Evolutionary conservation across 2,888 invertebrate species (phyloP).

Genomic region (Parnassius mnemosyne): DNA sequence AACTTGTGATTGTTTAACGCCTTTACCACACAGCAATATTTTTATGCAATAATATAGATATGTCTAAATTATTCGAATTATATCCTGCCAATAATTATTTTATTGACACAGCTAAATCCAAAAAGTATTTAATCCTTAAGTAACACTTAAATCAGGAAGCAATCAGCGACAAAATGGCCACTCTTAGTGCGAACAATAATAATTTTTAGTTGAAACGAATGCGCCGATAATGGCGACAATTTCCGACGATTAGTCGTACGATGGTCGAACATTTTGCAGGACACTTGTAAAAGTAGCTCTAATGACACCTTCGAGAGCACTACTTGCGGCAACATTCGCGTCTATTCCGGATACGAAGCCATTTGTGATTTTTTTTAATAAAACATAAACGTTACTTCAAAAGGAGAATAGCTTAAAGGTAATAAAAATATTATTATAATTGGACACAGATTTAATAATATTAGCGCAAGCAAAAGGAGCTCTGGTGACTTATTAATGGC

Average conservation of each 20-base stretch:
- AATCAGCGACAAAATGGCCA: slow-evolving; percentile 69
- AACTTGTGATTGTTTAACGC: no score
- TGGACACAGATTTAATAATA: no score
- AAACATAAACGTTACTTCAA: no score
- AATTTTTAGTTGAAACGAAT: slow-evolving; percentile 75
- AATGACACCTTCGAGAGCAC: slow-evolving; percentile 55
- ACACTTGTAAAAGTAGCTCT: slow-evolving; percentile 68
- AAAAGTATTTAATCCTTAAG: slow-evolving; percentile 22
- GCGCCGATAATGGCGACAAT: slow-evolving; percentile 75
- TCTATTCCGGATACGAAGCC: slow-evolving; percentile 18
- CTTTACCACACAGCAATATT: no score
- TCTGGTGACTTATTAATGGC: no score
- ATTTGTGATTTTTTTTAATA: slow-evolving; percentile 3
- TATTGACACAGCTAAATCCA: slow-evolving; percentile 3
- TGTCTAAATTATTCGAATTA: no score
- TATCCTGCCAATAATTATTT: no score
- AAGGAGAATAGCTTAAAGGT: no score
- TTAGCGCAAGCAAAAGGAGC: no score
- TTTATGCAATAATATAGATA: no score
- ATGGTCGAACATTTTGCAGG: slow-evolving; percentile 59
- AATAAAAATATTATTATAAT: no score
- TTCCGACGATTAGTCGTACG: slow-evolving; percentile 75
- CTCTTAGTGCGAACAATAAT: slow-evolving; percentile 78
- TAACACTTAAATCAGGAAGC: slow-evolving; percentile 43
- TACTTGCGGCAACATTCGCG: slow-evolving; percentile 25